These are phyloP conservation scores for Rattus rattus DNA, from an alignment of 2,113 vertebrate species.

Conservation along the genomic window DNA sequence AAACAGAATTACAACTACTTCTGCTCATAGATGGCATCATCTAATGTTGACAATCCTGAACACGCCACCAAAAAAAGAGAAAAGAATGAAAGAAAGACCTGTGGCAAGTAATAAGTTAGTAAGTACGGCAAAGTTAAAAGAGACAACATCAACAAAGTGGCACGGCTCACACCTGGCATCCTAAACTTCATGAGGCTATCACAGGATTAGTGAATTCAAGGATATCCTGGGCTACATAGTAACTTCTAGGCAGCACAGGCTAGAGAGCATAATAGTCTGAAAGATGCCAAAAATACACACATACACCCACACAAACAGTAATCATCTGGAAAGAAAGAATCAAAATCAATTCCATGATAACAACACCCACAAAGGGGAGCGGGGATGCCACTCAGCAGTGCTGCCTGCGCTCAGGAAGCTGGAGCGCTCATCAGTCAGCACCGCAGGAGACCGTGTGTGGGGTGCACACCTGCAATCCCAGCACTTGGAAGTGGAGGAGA, in stretches of 20 bases:
- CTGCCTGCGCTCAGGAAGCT: neutral
- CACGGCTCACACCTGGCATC: neutral
- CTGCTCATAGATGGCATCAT: conserved; percentile 8
- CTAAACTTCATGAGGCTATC: neutral
- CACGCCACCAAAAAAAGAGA: neutral
- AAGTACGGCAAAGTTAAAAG: neutral
- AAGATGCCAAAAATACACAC: neutral
- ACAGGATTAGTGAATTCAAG: neutral
- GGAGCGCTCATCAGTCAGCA: neutral
- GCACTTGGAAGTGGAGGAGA: neutral
- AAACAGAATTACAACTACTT: conserved; percentile 55
- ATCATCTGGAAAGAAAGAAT: neutral
- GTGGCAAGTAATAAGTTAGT: neutral
- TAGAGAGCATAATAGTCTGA: neutral
- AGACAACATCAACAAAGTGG: neutral
- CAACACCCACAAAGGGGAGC: neutral
- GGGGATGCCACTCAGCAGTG: neutral
- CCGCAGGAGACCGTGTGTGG: neutral
- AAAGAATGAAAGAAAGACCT: no score
- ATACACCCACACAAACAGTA: no score
- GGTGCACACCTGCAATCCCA: neutral
- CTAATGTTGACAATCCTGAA: neutral
- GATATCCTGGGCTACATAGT: neutral
- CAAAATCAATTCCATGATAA: neutral
- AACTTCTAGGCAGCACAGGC: neutral